phyloP scores from a whole-genome alignment of 1,140 invertebrate species.

The Bombyx mori region ASM3026992v2 NC_085115.1:16564001-16564500 shows the following conservation, averaged over 20 bases:
- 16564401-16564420: too few relatives aligned
- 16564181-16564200: constrained; percentile 28
- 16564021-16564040: constrained; percentile 57
- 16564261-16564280: constrained; percentile 6
- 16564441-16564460: too few relatives aligned
- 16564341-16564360: too few relatives aligned
- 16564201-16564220: constrained; percentile 24
- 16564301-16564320: background rate
- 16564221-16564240: constrained; percentile 21
- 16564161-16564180: constrained; percentile 61
- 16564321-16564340: too few relatives aligned
- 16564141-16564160: constrained; percentile 40
- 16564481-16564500: too few relatives aligned
- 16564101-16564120: constrained; percentile 41
- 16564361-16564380: too few relatives aligned
- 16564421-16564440: background rate
- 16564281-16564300: background rate
- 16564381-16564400: too few relatives aligned
- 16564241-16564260: constrained; percentile 13
- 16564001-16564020: constrained; percentile 43
- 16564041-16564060: constrained; percentile 61
- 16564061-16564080: constrained; percentile 65
- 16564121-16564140: constrained; percentile 34
- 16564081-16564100: constrained; percentile 64
- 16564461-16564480: too few relatives aligned